A percentile compares a stretch with the other conserved stretches of the same genome.
Conservation (phyloP, 2,888 invertebrate genomes). For the Microchrysa polita region DNA sequence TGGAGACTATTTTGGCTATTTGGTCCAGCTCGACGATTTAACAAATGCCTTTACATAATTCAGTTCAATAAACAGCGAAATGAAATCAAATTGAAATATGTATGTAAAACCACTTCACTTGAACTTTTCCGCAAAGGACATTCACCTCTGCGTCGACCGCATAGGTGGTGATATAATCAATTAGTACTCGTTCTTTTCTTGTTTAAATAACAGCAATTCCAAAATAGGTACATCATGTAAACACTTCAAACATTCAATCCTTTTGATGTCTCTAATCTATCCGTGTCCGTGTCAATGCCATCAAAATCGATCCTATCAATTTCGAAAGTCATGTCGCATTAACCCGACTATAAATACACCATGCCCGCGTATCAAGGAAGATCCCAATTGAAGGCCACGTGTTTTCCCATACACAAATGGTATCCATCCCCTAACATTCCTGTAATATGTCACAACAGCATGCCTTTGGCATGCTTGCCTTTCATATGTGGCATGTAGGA, state of each 20-base stretch:
- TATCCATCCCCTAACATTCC: slow-evolving; percentile 35
- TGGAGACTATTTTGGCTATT: too few species aligned
- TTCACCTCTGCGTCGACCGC: neutral
- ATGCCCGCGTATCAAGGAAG: neutral
- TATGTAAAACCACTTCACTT: too few species aligned
- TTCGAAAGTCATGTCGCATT: slow-evolving; percentile 33
- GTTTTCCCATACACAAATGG: slow-evolving; percentile 29
- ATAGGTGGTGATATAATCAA: slow-evolving; percentile 14
- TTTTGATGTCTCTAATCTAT: slow-evolving; percentile 38
- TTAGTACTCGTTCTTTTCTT: slow-evolving; percentile 5
- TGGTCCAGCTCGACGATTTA: too few species aligned
- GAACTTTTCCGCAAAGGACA: neutral
- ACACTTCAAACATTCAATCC: slow-evolving; percentile 29
- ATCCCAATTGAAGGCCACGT: slow-evolving; percentile 32
- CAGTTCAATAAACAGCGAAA: too few species aligned
- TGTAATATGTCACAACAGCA: slow-evolving; percentile 41
- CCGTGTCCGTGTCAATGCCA: slow-evolving; percentile 33
- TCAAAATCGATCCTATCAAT: slow-evolving; percentile 36
- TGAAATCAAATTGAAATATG: too few species aligned
- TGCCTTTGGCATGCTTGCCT: neutral
- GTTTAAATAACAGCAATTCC: slow-evolving; percentile 35
- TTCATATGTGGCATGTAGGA: too few species aligned
- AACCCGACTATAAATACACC: slow-evolving; percentile 30
- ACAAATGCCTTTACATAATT: too few species aligned
- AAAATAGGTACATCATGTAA: slow-evolving; percentile 37